Base-by-base conservation (phyloP, 2,113 vertebrate species). In the Oplegnathus fasciatus region DNA sequence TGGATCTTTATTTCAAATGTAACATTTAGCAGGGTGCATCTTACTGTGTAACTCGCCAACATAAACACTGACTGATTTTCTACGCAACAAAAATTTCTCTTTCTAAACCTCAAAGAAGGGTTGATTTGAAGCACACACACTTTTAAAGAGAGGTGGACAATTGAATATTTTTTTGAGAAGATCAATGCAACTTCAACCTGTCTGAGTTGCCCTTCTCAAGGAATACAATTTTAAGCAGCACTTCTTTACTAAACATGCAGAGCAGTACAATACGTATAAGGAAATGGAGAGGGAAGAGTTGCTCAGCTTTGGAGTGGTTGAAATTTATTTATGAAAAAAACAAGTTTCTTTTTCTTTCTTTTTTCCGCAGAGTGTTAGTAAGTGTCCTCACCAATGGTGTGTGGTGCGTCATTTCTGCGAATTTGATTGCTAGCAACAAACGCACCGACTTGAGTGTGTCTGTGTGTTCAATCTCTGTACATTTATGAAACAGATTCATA, bases 401-500 rank as follows among this genome's bases (percentile, higher is more conserved):
- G 34, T 70, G 22, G 8, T 77, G 46, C 20, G 20, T 78, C 2
- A 77, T 62, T 72, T 84, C 50, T 30, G n/a, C 5, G 1, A 42
- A 74, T 57, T 34, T 28, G 24, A 72, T 57, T 34, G 13, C 46
- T 65, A 14, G 14, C 34, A 37, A 37, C 34, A 37, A 37, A 37
- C 3, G 34, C 6, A 69, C 54, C n/a, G n/a, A n/a, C n/a, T n/a
- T n/a, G n/a, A n/a, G n/a, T n/a, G n/a, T n/a, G n/a, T n/a, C n/a
- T n/a, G n/a, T n/a, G n/a, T 1, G 6, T 57, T 37, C 34, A 37
- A 6, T 50, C 28, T 55, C 48, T 72, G 42, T 34, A 70, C 30
- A 46, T 78, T 78, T 62, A 46, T 48, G 28, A 78, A 40, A 68
- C 4, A 34, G 22, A 42, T 37, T 55, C 26, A 69, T 52, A 26